Conservation (phyloP, 2,113 vertebrate genomes). For the Oncorhynchus keta region DNA sequence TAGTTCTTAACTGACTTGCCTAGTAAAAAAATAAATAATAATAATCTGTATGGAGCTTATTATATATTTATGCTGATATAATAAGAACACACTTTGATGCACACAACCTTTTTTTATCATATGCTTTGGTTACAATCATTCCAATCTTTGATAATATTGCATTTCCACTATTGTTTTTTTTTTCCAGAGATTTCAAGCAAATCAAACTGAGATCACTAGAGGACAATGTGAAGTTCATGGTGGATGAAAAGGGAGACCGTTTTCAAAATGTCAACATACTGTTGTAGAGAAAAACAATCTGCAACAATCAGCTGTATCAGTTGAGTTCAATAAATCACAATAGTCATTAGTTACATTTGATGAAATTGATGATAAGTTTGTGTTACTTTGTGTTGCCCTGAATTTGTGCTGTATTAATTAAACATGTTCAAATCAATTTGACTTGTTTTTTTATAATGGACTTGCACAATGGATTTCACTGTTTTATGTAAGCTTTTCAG, state of each 20-base stretch:
- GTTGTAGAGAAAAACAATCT: neutral
- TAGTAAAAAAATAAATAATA: no score
- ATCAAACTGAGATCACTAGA: neutral
- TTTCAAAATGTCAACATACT: neutral
- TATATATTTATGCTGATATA: no score
- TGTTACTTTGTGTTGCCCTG: slow-evolving; percentile 1
- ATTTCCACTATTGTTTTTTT: slow-evolving; percentile 11
- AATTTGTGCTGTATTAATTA: slow-evolving; percentile 45
- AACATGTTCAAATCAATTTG: slow-evolving; percentile 14
- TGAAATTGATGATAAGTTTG: slow-evolving; percentile 54
- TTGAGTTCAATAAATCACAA: slow-evolving; percentile 1
- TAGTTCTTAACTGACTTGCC: no score
- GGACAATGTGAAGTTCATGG: neutral
- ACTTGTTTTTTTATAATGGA: neutral
- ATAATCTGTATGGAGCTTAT: no score
- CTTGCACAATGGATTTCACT: neutral
- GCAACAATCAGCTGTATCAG: slow-evolving; percentile 2
- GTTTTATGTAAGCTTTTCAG: neutral
- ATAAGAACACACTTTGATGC: no score
- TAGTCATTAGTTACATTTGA: slow-evolving; percentile 34
- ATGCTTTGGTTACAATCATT: no score
- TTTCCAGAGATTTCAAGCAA: slow-evolving; percentile 45
- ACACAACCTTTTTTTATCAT: no score
- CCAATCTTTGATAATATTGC: neutral
- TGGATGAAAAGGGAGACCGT: neutral